These are phyloP conservation scores for Salvelinus namaycush DNA, from an alignment of 2,113 vertebrate species.

Conservation along the genomic window DNA sequence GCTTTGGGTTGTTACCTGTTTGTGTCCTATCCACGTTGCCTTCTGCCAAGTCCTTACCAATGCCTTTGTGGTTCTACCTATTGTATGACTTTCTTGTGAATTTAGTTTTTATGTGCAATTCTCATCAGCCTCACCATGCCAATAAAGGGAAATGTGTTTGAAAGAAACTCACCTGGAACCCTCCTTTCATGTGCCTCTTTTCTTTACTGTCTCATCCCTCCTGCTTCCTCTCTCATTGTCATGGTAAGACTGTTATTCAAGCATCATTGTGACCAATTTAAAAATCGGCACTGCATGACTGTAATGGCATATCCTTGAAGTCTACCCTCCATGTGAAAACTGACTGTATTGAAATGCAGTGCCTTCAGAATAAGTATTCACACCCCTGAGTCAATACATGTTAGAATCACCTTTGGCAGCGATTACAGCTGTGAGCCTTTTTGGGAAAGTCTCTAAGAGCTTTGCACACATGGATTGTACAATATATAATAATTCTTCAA, in stretches of 20 bases:
- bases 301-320: not conserved
- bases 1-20: conserved; percentile 76
- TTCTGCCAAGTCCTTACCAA: conserved; percentile 92
- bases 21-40: conserved; percentile 84
- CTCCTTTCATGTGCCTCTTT: not conserved
- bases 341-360: not conserved
- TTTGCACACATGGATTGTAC: no score
- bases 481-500: no score
- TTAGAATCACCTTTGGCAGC: no score
- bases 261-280: not conserved
- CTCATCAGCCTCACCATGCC: conserved; percentile 97
- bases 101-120: conserved; percentile 94
- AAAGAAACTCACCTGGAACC: conserved; percentile 62
- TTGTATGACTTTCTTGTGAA: conserved; percentile 95
- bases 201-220: not conserved
- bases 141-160: conserved; percentile 99
- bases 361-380: no score
- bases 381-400: no score
- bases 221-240: not conserved
- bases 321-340: not conserved
- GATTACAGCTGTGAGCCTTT: no score
- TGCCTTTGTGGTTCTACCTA: conserved; percentile 96
- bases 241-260: not conserved
- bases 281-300: not conserved
- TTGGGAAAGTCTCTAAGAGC: no score